Base-by-base conservation (phyloP, 2,113 vertebrate genomes). In the Gobius niger region DNA sequence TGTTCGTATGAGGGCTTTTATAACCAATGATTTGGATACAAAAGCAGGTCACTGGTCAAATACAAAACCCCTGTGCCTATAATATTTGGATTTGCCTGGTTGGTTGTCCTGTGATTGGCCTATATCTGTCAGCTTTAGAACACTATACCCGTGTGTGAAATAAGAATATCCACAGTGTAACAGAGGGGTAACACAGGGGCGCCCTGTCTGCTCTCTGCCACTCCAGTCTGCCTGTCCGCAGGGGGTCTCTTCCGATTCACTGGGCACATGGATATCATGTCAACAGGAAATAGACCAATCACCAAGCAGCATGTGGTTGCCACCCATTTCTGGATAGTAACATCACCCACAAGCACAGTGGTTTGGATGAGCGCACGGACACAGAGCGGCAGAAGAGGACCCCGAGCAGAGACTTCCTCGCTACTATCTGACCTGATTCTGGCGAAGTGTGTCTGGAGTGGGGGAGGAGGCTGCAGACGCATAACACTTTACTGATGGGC, bases 221-320 rank as follows among this genome's bases (percentile, higher is more conserved):
- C 64, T 67, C 34, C 52, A 66, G 77, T 81, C 84, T 87, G 87
- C 34, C 52, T 64, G 77, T 81, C 84, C 86, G 87, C 66, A 79
- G 79, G 84, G 81, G 83, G 88, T 87, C 85, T 81, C 81, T 87
- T 89, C 82, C 73, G 42, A 77, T 81, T 87, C 72, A 81, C 64
- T 81, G 85, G 76, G 72, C 81, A 87, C 73, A 75, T 41, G 73
- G 68, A 86, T 73, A 77, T 81, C 74, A 63, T 67, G 63, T 77
- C 86, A 91, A 88, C 85, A 88, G 79, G 64, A 73, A 47, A 53
- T 68, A 4, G 76, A 65, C 88, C 87, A 89, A 89, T 90, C 82
- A 68, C 70, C 73, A 52, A 15, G 19, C 75, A 71, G 42, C 15
- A 47, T 73, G 65, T 19, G 19, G 68, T 77, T 69, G 64, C 72